Conservation (phyloP, 2,797 vertebrate genomes). For the Chelidonichthys spinosus region DNA sequence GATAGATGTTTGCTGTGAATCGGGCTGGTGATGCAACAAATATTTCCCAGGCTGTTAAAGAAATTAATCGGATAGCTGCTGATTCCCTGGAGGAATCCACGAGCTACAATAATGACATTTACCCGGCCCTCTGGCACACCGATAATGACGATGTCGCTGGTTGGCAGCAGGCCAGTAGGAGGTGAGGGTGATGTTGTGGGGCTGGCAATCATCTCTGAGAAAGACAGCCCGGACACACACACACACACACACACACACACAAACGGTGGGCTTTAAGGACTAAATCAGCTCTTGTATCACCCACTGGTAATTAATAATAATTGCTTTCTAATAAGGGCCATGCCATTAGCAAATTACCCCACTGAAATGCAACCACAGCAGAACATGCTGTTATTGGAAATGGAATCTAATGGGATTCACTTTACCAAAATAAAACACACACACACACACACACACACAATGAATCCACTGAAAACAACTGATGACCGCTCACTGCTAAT, state of each 20-base stretch:
- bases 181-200: conserved; percentile 75
- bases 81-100: conserved; percentile 80
- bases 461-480: conserved; percentile 63
- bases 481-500: conserved; percentile 63
- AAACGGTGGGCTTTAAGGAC: conserved; percentile 68
- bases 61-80: conserved; percentile 84
- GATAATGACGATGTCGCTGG: conserved; percentile 82
- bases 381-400: conserved; percentile 70
- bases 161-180: conserved; percentile 81
- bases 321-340: conserved; percentile 81
- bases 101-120: conserved; percentile 85
- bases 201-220: conserved; percentile 76
- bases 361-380: conserved; percentile 70
- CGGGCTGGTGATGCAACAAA: conserved; percentile 83
- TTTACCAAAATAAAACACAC: conserved; percentile 65
- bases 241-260: conserved; percentile 25
- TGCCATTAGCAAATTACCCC: conserved; percentile 84
- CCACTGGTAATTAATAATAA: conserved; percentile 83
- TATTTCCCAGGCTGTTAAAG: conserved; percentile 85
- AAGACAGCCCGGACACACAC: conserved; percentile 61
- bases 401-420: conserved; percentile 73
- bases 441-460: conserved; percentile 12
- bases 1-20: conserved; percentile 84
- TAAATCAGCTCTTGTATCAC: conserved; percentile 78
- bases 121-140: conserved; percentile 80